phyloP scores from a whole-genome alignment of 1,140 invertebrate species.

The Akabosia matsudoensis region DNA sequence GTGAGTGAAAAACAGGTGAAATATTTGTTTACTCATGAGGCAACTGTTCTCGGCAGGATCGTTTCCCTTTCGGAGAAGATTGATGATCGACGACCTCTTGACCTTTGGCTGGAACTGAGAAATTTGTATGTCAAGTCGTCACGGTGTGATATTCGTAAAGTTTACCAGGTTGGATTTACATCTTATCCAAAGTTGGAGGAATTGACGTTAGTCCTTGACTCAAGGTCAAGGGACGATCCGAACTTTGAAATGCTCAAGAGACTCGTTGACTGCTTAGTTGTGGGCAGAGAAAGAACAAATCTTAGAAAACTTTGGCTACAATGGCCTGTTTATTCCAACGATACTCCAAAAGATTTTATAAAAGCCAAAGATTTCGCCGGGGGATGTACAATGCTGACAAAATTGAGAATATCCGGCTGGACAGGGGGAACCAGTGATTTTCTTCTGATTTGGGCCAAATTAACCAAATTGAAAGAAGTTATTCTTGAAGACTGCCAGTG shows the following conservation, averaged over 20 bases:
- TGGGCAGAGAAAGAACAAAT: background rate
- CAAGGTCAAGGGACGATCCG: background rate
- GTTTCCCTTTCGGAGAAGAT: slow-evolving; percentile 9
- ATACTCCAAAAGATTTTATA: background rate
- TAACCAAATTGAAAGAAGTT: background rate
- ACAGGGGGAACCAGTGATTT: background rate
- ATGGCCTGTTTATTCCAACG: background rate
- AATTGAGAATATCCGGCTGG: background rate
- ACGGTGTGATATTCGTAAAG: background rate
- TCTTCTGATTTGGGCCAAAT: background rate
- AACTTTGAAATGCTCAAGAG: background rate
- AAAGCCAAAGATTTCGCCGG: background rate
- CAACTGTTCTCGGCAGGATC: background rate
- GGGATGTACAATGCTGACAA: background rate
- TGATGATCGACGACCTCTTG: slow-evolving; percentile 8
- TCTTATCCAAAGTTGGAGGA: background rate
- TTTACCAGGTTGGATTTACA: background rate
- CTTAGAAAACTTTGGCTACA: background rate
- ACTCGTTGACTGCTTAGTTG: background rate
- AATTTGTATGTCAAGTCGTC: background rate
- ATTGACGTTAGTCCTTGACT: background rate
- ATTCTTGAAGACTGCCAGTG: background rate
- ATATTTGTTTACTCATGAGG: background rate
- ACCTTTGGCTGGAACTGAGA: background rate
- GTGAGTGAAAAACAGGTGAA: slow-evolving; percentile 15